These are phyloP conservation scores for Ennomos fuscantarius DNA, from an alignment of 2,888 invertebrate species.

Conservation along the genomic window DNA sequence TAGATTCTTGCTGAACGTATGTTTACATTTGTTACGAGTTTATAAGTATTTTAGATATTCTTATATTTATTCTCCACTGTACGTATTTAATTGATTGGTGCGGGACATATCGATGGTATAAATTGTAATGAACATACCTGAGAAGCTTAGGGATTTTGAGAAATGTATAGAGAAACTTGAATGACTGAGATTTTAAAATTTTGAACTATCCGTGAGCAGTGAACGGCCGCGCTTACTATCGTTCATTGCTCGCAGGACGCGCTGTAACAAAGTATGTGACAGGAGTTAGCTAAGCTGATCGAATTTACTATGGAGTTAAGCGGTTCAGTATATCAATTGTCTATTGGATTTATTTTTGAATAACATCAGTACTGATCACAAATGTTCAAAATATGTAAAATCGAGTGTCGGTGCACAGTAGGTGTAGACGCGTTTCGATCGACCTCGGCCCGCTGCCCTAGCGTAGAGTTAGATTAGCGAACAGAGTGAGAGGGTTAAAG, in stretches of 20 bases:
- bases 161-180: conserved; percentile 50
- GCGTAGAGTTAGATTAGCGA: conserved; percentile 81
- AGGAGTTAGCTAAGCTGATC: conserved; percentile 79
- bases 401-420: conserved; percentile 34
- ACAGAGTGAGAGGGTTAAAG: conserved; percentile 86
- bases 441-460: conserved; percentile 79
- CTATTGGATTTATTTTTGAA: conserved; percentile 70
- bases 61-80: conserved; percentile 87
- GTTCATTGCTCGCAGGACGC: conserved; percentile 57
- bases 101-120: conserved; percentile 59
- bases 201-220: conserved; percentile 59
- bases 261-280: conserved; percentile 37
- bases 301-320: conserved; percentile 84
- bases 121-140: conserved; percentile 40
- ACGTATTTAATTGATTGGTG: conserved; percentile 69
- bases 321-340: conserved; percentile 75
- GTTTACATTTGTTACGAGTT: conserved; percentile 86
- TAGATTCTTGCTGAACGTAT: conserved; percentile 73
- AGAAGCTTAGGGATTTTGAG: conserved; percentile 31
- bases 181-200: conserved; percentile 73
- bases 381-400: conserved; percentile 67
- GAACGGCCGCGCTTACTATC: conserved; percentile 43
- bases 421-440: conserved; percentile 74
- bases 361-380: conserved; percentile 70
- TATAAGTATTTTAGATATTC: conserved; percentile 89